phyloP scores from a whole-genome alignment of 92 coral and sea anemone genomes.

The Actinostola sp. region DNA sequence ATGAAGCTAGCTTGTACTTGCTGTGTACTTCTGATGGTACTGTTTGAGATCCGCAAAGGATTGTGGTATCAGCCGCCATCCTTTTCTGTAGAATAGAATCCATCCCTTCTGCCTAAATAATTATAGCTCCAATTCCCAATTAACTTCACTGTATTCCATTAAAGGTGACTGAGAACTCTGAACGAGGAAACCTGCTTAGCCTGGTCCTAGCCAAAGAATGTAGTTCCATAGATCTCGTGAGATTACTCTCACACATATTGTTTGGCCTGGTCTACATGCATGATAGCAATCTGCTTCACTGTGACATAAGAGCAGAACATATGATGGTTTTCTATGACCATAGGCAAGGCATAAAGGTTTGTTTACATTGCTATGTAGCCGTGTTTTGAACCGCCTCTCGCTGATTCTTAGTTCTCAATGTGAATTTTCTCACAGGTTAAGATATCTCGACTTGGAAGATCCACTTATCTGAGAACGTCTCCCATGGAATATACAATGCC shows the following conservation, averaged over 20 bases:
- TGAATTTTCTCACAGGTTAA: too few species aligned
- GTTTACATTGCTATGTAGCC: background rate
- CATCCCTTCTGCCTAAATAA: background rate
- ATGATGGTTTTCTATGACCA: conserved; percentile 16
- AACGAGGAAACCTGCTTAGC: conserved; percentile 8
- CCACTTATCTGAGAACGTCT: background rate
- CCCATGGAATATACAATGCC: conserved; percentile 13
- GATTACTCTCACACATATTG: conserved; percentile 10
- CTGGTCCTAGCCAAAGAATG: background rate
- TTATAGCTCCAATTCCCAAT: background rate
- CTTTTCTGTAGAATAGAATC: background rate
- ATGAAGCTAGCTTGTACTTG: too few species aligned
- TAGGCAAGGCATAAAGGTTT: background rate
- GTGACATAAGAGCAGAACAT: conserved; percentile 26
- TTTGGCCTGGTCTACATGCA: conserved; percentile 12
- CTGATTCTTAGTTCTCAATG: background rate
- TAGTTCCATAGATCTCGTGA: background rate
- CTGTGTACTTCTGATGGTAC: too few species aligned
- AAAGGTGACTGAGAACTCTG: conserved; percentile 22
- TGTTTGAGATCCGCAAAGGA: too few species aligned
- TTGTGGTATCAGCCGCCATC: too few species aligned
- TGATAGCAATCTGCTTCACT: conserved; percentile 20
- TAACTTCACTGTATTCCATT: background rate
- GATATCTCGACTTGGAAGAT: conserved; percentile 25
- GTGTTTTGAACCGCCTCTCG: background rate